phyloP scores from a whole-genome alignment of 1,140 invertebrate genomes.

The Pogonomyrmex barbatus region DNA sequence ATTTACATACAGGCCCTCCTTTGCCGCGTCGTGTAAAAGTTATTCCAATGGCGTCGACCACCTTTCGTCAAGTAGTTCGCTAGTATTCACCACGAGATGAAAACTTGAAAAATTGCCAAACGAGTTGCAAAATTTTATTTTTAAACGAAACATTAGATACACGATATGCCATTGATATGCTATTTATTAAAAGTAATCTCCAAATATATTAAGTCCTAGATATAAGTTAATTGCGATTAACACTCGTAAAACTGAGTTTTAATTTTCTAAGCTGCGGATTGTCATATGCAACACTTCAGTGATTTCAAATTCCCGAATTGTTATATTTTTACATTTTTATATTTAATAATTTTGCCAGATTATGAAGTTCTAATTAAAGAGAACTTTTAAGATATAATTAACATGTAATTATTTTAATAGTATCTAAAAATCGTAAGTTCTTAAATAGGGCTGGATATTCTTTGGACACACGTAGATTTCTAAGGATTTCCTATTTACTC shows the following conservation, averaged over 20 bases:
- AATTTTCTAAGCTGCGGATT: background rate
- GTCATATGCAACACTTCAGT: background rate
- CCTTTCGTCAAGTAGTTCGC: constrained; percentile 42
- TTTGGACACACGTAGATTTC: background rate
- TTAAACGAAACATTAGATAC: background rate
- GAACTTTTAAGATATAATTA: background rate
- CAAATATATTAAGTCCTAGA: background rate
- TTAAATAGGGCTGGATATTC: background rate
- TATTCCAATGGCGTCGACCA: constrained; percentile 47
- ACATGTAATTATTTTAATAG: constrained; percentile 4
- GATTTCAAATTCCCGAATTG: background rate
- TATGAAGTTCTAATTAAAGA: background rate
- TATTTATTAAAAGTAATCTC: background rate
- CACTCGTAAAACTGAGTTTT: background rate
- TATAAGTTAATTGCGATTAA: background rate
- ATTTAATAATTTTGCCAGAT: background rate
- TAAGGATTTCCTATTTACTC: constrained; percentile 27
- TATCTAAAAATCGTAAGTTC: background rate
- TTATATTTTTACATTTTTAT: background rate
- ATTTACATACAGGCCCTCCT: constrained; percentile 59
- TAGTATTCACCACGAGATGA: constrained; percentile 40
- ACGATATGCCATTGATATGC: background rate
- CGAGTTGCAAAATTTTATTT: constrained; percentile 20
- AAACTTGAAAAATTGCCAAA: constrained; percentile 38
- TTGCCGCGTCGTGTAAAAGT: constrained; percentile 42